phyloP scores from a whole-genome alignment of 2,113 vertebrate genomes.

The Crypturellus undulatus region DNA sequence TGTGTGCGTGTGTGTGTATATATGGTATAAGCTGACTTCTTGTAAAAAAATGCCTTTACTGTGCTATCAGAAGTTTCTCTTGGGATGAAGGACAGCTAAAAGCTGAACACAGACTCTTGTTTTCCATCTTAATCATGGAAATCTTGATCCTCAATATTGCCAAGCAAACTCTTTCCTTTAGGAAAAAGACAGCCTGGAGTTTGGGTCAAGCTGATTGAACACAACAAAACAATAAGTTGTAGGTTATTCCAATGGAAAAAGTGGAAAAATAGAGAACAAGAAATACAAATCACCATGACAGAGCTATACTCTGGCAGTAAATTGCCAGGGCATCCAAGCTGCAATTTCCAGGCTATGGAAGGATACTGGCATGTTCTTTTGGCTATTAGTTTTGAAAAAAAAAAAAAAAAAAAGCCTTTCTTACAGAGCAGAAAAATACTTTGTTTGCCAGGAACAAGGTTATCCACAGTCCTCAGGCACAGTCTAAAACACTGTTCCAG shows the following conservation, averaged over 20 bases:
- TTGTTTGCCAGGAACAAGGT: not conserved
- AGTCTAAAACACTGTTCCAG: not conserved
- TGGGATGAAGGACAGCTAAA: not conserved
- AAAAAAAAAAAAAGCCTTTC: not conserved
- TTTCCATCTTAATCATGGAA: not conserved
- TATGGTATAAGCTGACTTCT: not conserved
- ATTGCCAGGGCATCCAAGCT: slow-evolving; percentile 11
- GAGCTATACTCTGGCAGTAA: not conserved
- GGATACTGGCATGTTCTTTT: not conserved
- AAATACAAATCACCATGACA: not conserved
- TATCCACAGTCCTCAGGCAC: not conserved
- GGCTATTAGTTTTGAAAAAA: not conserved
- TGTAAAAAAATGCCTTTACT: not conserved
- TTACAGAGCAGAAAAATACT: not conserved
- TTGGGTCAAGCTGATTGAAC: not conserved
- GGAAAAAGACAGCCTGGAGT: not conserved
- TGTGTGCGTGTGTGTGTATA: too few species aligned
- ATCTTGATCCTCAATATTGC: not conserved
- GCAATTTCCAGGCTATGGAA: not conserved
- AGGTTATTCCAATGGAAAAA: not conserved
- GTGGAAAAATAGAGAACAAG: not conserved
- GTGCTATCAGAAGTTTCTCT: not conserved
- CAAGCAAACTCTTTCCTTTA: not conserved
- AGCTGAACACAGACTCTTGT: not conserved
- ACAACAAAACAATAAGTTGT: not conserved